Conservation (phyloP, 2,888 invertebrate species). For the Mythimna albipuncta region DNA sequence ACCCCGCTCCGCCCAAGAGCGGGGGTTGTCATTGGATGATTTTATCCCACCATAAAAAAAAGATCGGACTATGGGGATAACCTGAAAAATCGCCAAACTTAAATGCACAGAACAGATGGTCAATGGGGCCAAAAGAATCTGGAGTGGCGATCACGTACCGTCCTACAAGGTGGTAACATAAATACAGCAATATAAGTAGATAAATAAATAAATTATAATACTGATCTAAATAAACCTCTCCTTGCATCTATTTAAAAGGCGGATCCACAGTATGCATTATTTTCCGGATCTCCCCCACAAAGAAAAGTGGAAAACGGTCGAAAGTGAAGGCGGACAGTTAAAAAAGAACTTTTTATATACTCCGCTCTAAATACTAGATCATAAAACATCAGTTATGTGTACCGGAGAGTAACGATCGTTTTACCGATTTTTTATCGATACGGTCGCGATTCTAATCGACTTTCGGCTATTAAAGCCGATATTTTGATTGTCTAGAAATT, state of each 20-base stretch:
- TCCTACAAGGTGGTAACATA: too few relatives aligned
- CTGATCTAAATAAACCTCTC: neutral
- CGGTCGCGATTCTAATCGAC: slow-evolving; percentile 77
- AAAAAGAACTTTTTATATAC: slow-evolving; percentile 43
- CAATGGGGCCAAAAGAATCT: too few relatives aligned
- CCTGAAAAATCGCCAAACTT: too few relatives aligned
- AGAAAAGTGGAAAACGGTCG: slow-evolving; percentile 37
- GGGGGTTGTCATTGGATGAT: too few relatives aligned
- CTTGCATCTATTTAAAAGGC: neutral
- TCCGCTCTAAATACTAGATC: slow-evolving; percentile 53
- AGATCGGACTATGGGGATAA: too few relatives aligned
- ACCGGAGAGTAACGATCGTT: slow-evolving; percentile 45
- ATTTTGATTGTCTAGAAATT: slow-evolving; percentile 59
- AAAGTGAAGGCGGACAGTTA: slow-evolving; percentile 54
- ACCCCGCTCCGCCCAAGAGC: too few relatives aligned
- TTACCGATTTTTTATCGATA: slow-evolving; percentile 73
- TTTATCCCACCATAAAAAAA: too few relatives aligned
- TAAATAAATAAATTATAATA: neutral
- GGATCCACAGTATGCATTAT: slow-evolving; percentile 10
- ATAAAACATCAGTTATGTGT: slow-evolving; percentile 53
- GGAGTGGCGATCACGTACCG: too few relatives aligned
- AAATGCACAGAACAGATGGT: too few relatives aligned
- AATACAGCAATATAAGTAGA: too few relatives aligned
- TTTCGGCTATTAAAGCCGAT: slow-evolving; percentile 80
- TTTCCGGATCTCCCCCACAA: slow-evolving; percentile 28